Percentiles rank a stretch among this genome's conserved stretches.
Evolutionary conservation across 2,113 vertebrate genomes (phyloP).

Genomic region (Pogonocichla stellata): DNA sequence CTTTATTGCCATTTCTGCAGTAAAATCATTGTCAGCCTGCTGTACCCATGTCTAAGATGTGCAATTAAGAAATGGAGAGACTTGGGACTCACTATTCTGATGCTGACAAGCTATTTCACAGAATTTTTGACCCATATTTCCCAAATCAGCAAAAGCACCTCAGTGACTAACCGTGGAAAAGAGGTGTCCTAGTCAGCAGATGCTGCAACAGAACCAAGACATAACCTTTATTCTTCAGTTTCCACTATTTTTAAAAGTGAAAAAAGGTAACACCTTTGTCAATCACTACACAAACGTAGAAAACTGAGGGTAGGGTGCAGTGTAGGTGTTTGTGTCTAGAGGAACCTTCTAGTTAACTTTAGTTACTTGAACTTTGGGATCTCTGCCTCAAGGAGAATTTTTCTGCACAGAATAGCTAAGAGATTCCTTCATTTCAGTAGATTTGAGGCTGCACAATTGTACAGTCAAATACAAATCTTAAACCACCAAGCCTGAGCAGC

Average conservation of each 20-base stretch:
- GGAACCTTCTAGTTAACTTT: neutral
- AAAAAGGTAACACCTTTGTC: neutral
- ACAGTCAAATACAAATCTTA: neutral
- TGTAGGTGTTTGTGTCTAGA: neutral
- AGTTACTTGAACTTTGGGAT: neutral
- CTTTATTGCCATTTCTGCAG: neutral
- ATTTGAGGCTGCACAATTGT: neutral
- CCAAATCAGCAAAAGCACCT: neutral
- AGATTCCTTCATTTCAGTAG: neutral
- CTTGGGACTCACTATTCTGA: neutral
- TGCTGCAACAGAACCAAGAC: neutral
- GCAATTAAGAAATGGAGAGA: neutral
- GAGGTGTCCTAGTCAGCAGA: neutral
- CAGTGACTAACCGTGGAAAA: neutral
- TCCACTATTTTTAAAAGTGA: neutral
- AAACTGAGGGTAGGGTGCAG: too few species aligned
- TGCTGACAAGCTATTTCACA: neutral
- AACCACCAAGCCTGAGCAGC: neutral
- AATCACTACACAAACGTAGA: neutral
- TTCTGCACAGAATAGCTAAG: neutral
- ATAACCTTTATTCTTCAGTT: neutral
- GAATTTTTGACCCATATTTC: neutral
- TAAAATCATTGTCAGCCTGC: neutral
- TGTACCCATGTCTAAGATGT: neutral
- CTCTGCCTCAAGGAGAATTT: neutral